phyloP scores from a whole-genome alignment of 2,797 vertebrate genomes.

The Cottoperca gobio region DNA sequence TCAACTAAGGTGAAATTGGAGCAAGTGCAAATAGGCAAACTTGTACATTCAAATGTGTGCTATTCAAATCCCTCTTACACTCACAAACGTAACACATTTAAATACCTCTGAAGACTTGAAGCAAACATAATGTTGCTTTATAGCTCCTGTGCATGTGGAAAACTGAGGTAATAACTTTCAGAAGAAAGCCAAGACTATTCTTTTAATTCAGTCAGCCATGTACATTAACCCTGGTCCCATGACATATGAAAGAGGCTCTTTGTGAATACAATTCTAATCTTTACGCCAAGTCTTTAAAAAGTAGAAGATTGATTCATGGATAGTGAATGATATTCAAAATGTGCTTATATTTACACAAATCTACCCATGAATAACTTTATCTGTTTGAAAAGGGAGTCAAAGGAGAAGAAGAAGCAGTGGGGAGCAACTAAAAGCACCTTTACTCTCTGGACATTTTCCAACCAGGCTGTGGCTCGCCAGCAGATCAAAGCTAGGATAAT shows the following conservation, averaged over 20 bases:
- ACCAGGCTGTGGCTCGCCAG: conserved; percentile 62
- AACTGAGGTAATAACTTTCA: conserved; percentile 15
- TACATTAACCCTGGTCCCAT: conserved; percentile 20
- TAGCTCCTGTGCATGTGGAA: conserved; percentile 11
- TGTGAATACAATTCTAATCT: conserved; percentile 45
- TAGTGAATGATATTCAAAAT: conserved; percentile 28
- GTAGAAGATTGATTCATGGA: conserved; percentile 1
- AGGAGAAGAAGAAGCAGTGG: conserved; percentile 21
- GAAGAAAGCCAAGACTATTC: conserved; percentile 20
- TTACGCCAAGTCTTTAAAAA: conserved; percentile 20
- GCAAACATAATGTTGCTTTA: conserved; percentile 11
- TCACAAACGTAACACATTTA: conserved; percentile 28
- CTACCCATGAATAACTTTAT: conserved; percentile 5
- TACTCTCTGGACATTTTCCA: conserved; percentile 69
- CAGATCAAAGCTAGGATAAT: conserved; percentile 78
- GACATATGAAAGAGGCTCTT: conserved; percentile 48
- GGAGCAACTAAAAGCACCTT: conserved; percentile 58
- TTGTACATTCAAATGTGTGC: conserved; percentile 67
- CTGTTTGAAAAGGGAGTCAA: conserved; percentile 12
- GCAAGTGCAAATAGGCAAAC: conserved; percentile 55
- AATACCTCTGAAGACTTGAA: conserved; percentile 37
- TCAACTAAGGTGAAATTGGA: conserved; percentile 10
- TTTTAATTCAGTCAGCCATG: conserved; percentile 38
- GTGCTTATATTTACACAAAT: conserved; percentile 3
- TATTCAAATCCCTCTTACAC: conserved; percentile 67